Conservation (phyloP, 2,888 invertebrate genomes). For the Margaritifera margaritifera region DNA sequence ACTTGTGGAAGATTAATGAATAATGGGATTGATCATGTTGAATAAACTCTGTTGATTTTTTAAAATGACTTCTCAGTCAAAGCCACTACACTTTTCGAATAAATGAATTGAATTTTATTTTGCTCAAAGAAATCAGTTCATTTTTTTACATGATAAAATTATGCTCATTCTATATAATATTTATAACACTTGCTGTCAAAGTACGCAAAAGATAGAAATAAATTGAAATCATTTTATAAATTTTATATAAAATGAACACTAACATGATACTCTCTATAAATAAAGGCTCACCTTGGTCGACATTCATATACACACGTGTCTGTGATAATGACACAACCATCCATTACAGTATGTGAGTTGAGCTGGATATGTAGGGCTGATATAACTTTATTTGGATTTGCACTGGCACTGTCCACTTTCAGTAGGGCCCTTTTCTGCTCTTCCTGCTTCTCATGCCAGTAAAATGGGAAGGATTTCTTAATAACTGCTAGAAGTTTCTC, state of each 20-base stretch:
- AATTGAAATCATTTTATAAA: too few species aligned
- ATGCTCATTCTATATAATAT: too few species aligned
- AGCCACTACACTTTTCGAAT: too few species aligned
- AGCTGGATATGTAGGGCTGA: conserved; percentile 53
- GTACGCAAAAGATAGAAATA: too few species aligned
- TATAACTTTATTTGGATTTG: conserved; percentile 17
- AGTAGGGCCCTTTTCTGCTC: conserved; percentile 25
- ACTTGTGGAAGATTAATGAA: too few species aligned
- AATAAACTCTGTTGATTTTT: not conserved
- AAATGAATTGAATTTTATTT: too few species aligned
- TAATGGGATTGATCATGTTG: too few species aligned
- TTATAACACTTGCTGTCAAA: too few species aligned
- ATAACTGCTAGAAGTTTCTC: conserved; percentile 76
- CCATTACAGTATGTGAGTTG: conserved; percentile 63
- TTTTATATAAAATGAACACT: too few species aligned
- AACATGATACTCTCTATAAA: too few species aligned
- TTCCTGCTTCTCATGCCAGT: conserved; percentile 62
- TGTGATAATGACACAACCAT: conserved; percentile 78
- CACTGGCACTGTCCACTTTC: conserved; percentile 14
- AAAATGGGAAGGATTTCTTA: conserved; percentile 72
- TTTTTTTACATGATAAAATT: too few species aligned
- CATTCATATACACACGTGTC: conserved; percentile 78
- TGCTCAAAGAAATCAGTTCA: too few species aligned
- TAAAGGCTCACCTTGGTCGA: conserved; percentile 74
- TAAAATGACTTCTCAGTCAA: not conserved